phyloP scores from a whole-genome alignment of 2,113 vertebrate genomes.

The Rattus rattus region DNA sequence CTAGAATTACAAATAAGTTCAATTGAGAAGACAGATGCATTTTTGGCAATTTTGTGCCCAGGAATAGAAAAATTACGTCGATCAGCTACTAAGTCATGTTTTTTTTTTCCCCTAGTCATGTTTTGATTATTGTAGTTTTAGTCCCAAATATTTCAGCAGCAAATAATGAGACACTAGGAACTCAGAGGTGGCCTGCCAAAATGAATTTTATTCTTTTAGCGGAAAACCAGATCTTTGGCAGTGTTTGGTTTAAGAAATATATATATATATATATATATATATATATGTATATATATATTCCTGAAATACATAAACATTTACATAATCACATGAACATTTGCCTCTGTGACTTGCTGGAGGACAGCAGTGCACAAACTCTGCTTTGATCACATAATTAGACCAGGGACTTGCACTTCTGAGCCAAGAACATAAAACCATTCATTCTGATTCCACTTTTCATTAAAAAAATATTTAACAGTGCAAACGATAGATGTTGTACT shows the following conservation, averaged over 20 bases:
- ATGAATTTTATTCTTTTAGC: constrained; percentile 60
- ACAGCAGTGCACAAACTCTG: background rate
- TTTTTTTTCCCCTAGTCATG: constrained; percentile 35
- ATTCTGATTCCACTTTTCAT: constrained; percentile 40
- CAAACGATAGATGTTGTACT: background rate
- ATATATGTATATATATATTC: background rate
- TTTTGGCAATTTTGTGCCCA: constrained; percentile 59
- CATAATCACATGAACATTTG: background rate
- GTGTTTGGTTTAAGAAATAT: constrained; percentile 55
- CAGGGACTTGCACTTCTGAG: constrained; percentile 6
- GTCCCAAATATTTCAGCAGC: constrained; percentile 74
- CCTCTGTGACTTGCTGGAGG: background rate
- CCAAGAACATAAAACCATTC: background rate
- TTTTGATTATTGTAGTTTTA: constrained; percentile 72
- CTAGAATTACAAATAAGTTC: constrained; percentile 79
- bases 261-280: background rate
- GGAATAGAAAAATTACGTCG: constrained; percentile 71
- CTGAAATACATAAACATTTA: background rate
- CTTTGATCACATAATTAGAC: background rate
- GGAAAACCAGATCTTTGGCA: constrained; percentile 37
- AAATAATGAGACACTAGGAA: constrained; percentile 67
- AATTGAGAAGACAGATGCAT: constrained; percentile 74
- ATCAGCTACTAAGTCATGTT: constrained; percentile 77
- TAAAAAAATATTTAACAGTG: constrained; percentile 55
- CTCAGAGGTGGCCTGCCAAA: constrained; percentile 63